These are phyloP conservation scores for Dione juno DNA, from an alignment of 2,888 invertebrate genomes.

Conservation along the genomic window DNA sequence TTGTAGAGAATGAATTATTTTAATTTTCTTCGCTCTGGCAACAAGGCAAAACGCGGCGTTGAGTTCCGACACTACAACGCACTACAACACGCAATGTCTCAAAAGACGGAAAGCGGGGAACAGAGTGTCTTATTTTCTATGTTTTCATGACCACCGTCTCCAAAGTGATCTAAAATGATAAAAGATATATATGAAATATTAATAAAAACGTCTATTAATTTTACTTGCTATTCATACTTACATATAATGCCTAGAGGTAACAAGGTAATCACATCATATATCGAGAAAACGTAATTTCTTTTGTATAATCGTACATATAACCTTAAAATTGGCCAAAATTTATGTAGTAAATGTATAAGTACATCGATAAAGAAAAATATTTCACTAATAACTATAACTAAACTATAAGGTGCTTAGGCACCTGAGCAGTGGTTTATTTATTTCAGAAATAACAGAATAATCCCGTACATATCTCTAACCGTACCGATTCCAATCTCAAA, in stretches of 20 bases:
- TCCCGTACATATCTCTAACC: conserved; percentile 1
- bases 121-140: background rate
- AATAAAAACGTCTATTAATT: background rate
- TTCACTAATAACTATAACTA: conserved; percentile 55
- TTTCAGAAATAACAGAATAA: conserved; percentile 9
- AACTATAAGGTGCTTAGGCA: background rate
- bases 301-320: conserved; percentile 62
- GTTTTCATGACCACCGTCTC: conserved; percentile 43
- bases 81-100: background rate
- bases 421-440: background rate
- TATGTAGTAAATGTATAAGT: conserved; percentile 59
- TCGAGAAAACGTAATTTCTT: conserved; percentile 54
- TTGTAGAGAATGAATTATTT: no score
- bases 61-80: no score
- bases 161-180: conserved; percentile 52
- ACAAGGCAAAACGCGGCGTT: background rate
- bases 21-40: no score
- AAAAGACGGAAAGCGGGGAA: no score
- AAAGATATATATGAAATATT: background rate
- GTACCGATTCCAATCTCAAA: conserved; percentile 19
- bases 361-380: conserved; percentile 59
- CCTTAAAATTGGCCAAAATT: conserved; percentile 65
- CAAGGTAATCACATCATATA: conserved; percentile 60
- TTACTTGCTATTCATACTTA: conserved; percentile 56
- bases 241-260: conserved; percentile 58